A percentile compares a stretch with the other conserved stretches of the same genome.
phyloP scores from a whole-genome alignment of 2,113 vertebrate genomes.

The Neolamprologus fasciatus region DNA sequence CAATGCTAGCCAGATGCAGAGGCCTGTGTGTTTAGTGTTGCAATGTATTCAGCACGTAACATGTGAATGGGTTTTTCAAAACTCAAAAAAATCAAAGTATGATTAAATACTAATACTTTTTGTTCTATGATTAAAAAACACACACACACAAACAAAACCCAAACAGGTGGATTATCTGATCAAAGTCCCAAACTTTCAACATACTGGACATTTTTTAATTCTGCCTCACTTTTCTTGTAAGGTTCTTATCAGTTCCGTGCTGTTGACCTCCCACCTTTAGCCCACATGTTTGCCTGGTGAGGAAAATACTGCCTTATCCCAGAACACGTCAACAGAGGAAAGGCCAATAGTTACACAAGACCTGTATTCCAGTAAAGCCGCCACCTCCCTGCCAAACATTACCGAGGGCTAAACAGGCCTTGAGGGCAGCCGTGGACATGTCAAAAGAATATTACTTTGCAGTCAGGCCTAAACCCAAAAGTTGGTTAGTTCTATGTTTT shows the following conservation, averaged over 20 bases:
- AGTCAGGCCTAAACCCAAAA: not conserved
- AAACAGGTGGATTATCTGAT: not conserved
- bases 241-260: slow-evolving; percentile 2
- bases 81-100: not conserved
- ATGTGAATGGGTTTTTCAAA: not conserved
- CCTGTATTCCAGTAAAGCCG: slow-evolving; percentile 47
- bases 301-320: not conserved
- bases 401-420: not conserved
- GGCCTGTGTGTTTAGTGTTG: not conserved
- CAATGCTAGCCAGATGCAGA: slow-evolving; percentile 12
- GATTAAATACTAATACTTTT: not conserved
- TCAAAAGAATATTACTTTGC: slow-evolving; percentile 19
- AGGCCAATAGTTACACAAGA: slow-evolving; percentile 50
- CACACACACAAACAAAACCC: not conserved
- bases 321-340: slow-evolving; percentile 43
- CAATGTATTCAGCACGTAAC: not conserved
- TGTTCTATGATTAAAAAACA: not conserved
- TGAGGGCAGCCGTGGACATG: not conserved
- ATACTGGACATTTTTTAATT: not conserved
- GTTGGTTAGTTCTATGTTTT: not conserved
- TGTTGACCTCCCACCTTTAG: slow-evolving; percentile 33
- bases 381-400: slow-evolving; percentile 13
- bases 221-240: not conserved
- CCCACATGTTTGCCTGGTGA: slow-evolving; percentile 33
- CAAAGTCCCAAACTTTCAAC: not conserved